A percentile compares a stretch with the other conserved stretches of the same genome.
phyloP scores from a whole-genome alignment of 2,888 invertebrate species.

The Nemotelus pantherinus region DNA sequence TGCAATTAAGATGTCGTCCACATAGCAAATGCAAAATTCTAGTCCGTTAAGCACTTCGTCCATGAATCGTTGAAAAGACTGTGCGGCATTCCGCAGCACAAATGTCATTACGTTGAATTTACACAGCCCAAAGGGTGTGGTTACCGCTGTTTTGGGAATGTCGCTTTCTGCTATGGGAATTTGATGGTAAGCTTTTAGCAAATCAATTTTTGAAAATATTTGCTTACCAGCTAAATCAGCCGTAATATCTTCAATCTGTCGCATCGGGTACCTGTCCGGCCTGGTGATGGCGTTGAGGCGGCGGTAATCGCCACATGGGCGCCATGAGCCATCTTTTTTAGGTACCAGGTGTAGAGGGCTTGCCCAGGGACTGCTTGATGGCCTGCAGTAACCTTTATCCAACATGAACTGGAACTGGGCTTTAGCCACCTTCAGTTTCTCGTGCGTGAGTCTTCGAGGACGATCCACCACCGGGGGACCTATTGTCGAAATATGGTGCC shows the following conservation, averaged over 20 bases:
- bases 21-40: conserved; percentile 46
- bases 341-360: no score
- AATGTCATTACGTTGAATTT: neutral
- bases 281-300: neutral
- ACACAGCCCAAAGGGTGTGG: neutral
- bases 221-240: neutral
- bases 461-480: neutral
- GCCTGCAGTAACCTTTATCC: conserved; percentile 60
- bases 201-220: conserved; percentile 9
- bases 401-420: neutral
- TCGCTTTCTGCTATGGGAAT: conserved; percentile 13
- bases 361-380: conserved; percentile 55
- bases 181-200: conserved; percentile 7
- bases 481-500: conserved; percentile 12
- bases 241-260: conserved; percentile 27
- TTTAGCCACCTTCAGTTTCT: conserved; percentile 2
- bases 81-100: conserved; percentile 4
- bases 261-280: conserved; percentile 21
- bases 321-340: no score
- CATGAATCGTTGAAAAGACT: conserved; percentile 54
- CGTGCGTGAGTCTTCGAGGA: conserved; percentile 54
- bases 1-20: conserved; percentile 51
- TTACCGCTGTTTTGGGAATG: conserved; percentile 50
- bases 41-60: conserved; percentile 52
- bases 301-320: no score